phyloP scores from a whole-genome alignment of 2,888 invertebrate genomes.

The Oscheius sp. region DNA sequence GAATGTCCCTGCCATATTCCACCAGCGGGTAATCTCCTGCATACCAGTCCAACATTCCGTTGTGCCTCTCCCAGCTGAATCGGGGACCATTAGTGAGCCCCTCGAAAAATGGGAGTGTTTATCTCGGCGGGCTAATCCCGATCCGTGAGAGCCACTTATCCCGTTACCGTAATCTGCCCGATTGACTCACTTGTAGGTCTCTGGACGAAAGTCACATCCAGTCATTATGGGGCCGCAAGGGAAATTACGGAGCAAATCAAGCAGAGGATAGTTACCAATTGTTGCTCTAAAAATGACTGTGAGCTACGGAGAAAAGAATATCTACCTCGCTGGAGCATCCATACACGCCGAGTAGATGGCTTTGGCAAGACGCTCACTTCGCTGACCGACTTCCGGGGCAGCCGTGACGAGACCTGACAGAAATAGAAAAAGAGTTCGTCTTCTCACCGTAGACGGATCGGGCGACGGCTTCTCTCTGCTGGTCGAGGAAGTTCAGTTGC shows the following conservation, averaged over 20 bases:
- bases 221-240: conserved; percentile 61
- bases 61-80: conserved; percentile 61
- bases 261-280: conserved; percentile 49
- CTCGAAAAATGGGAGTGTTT: conserved; percentile 1
- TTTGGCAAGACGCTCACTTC: conserved; percentile 41
- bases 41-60: conserved; percentile 61
- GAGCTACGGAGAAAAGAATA: no score
- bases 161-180: conserved; percentile 19
- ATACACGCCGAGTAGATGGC: conserved; percentile 46
- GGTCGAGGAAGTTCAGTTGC: conserved; percentile 47
- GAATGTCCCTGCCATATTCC: conserved; percentile 52
- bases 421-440: not conserved
- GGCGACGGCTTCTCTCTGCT: conserved; percentile 42
- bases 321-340: conserved; percentile 42
- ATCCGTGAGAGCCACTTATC: not conserved
- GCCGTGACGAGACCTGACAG: conserved; percentile 28
- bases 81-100: conserved; percentile 7
- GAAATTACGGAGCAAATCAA: conserved; percentile 52
- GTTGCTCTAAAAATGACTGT: conserved; percentile 24
- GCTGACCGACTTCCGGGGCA: conserved; percentile 36
- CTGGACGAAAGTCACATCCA: conserved; percentile 56
- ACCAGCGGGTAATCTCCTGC: conserved; percentile 53
- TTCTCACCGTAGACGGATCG: conserved; percentile 42
- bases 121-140: conserved; percentile 5
- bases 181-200: conserved; percentile 48